phyloP scores from a whole-genome alignment of 2,888 invertebrate species.

The Miltochrista miniata region DNA sequence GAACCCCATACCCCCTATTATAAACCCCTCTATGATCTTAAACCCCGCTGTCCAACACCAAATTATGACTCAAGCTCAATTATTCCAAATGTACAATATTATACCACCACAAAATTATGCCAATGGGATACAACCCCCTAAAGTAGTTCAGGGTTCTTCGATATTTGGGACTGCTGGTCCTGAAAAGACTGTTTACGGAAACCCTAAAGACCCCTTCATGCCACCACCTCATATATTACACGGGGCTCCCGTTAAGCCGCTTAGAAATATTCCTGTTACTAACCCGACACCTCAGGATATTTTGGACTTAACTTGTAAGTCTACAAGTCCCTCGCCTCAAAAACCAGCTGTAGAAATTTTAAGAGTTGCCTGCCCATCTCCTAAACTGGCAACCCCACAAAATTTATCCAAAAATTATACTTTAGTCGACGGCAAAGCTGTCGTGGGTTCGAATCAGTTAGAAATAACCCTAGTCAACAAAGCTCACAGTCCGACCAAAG shows the following conservation, averaged over 20 bases:
- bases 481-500: conserved; percentile 54
- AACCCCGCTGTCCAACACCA: conserved; percentile 74
- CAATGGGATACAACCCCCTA: conserved; percentile 71
- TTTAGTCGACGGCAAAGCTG: conserved; percentile 65
- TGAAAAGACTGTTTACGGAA: conserved; percentile 87
- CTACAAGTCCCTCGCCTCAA: conserved; percentile 32
- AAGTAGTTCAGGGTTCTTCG: conserved; percentile 85
- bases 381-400: conserved; percentile 63
- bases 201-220: conserved; percentile 87
- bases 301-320: conserved; percentile 85
- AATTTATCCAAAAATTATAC: conserved; percentile 77
- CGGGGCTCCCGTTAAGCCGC: conserved; percentile 66
- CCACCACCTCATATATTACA: conserved; percentile 79
- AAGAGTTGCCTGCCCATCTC: conserved; percentile 68
- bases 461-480: conserved; percentile 88
- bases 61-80: conserved; percentile 76
- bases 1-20: conserved; percentile 38
- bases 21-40: conserved; percentile 49
- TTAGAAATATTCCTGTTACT: conserved; percentile 41
- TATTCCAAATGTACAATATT: conserved; percentile 71
- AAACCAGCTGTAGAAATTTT: conserved; percentile 84
- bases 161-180: conserved; percentile 83
- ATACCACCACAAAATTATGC: conserved; percentile 54
- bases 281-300: conserved; percentile 80
- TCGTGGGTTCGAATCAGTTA: conserved; percentile 85